Evolutionary conservation across 2,888 invertebrate genomes (phyloP).

Genomic region (Cryptosula pallasiana): DNA sequence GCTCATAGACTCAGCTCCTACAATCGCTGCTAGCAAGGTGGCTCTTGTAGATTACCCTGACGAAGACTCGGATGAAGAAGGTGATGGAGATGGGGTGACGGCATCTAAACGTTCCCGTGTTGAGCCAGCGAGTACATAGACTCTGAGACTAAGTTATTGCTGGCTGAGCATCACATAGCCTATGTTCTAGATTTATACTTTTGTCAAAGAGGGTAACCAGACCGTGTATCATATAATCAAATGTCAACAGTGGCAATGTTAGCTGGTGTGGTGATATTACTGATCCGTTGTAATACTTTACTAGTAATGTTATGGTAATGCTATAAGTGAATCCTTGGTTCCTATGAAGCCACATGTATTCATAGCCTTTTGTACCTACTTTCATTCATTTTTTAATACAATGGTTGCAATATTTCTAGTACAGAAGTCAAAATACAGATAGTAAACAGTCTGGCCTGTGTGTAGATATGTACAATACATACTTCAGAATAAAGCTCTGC

Average conservation of each 20-base stretch:
- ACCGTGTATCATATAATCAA: neutral
- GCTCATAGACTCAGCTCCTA: conserved; percentile 19
- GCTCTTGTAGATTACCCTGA: conserved; percentile 19
- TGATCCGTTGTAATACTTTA: neutral
- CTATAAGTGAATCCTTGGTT: too few relatives aligned
- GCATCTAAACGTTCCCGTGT: neutral
- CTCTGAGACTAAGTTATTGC: too few relatives aligned
- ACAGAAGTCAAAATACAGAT: neutral
- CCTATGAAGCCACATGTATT: neutral
- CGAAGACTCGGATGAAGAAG: conserved; percentile 20
- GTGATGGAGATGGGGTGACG: neutral
- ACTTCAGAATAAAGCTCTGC: too few relatives aligned
- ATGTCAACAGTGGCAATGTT: neutral
- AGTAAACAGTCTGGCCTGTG: too few relatives aligned
- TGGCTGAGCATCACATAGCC: neutral
- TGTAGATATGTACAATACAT: too few relatives aligned
- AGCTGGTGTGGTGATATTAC: neutral
- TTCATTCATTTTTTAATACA: neutral
- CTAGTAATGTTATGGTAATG: neutral
- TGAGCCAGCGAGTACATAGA: neutral
- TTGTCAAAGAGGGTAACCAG: too few relatives aligned
- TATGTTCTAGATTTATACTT: neutral
- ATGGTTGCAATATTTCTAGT: neutral
- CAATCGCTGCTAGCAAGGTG: conserved; percentile 2
- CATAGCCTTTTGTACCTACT: neutral